Base-by-base conservation (phyloP, 2,888 invertebrate genomes). In the Arctia plantaginis region DNA sequence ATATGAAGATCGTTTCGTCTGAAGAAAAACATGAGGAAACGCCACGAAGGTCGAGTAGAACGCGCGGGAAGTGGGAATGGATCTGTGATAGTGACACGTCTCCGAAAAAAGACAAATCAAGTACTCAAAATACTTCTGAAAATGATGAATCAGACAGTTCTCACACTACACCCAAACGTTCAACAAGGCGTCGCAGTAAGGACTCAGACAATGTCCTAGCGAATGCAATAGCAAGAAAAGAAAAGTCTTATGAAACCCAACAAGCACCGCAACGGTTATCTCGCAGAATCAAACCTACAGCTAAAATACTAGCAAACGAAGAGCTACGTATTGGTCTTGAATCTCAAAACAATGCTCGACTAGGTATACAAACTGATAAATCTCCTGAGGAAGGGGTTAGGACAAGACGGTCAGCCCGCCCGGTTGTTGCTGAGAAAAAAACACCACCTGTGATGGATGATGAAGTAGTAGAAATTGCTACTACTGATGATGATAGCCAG, bases 181-280 rank as follows among this genome's bases (percentile, higher is more conserved):
- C 97, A 0, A 96, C 97, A 0, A 95, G 97, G 71, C 95, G 97
- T 59, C 93, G 97, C 68, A 97, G 97, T 81, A 97, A 97, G 86
- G 97, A 97, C 82, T 96, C 93, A 66, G 96, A 97, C 78, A 97
- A 97, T 69, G 96, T 97, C 47, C 90, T 98, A 35, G 97, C 97
- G 78, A 97, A 96, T 90, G 97, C 97, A 18, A 97, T 97, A 84
- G 97, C 97, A 0, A 95, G 97, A 23, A 97, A 97, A 88, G 97
- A 97, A 88, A 97, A 97, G 83, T 97, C 97, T 0, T 97, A 97
- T 83, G 96, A 96, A 83, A 82, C 85, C 2, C 87, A 93, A 8
- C 91, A 94, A 23, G 79, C 85, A 6, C 88, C 92, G 3, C 92
- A 92, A 73, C 85, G 95, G 27, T 79, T 92, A 15, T 93, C 94